Conservation (phyloP, 1,140 invertebrate genomes). For the Limonius californicus region DNA sequence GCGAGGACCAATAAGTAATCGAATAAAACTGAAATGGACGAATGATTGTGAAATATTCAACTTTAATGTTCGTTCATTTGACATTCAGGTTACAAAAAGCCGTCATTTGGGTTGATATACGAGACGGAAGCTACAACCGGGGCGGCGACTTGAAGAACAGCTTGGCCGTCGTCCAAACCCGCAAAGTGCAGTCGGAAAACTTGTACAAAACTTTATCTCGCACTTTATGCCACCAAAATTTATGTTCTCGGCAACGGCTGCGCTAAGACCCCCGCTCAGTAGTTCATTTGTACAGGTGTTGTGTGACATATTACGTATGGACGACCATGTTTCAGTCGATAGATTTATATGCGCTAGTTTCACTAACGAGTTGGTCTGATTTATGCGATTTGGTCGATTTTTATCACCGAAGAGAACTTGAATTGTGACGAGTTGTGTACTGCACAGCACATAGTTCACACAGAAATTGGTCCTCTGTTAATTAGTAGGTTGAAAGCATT, state of each 20-base stretch:
- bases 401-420: too few species aligned
- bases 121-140: neutral
- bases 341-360: too few species aligned
- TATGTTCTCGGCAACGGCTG: conserved; percentile 1
- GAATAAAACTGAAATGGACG: too few species aligned
- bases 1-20: too few species aligned
- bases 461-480: too few species aligned
- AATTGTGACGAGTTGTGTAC: too few species aligned
- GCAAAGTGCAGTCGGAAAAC: neutral
- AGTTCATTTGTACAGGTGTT: neutral
- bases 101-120: neutral
- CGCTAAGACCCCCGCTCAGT: neutral
- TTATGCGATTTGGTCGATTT: too few species aligned
- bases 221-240: neutral
- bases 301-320: neutral
- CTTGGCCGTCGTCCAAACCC: neutral
- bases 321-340: too few species aligned
- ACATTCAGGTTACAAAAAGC: neutral
- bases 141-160: neutral
- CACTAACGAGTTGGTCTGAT: too few species aligned
- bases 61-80: neutral
- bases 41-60: neutral
- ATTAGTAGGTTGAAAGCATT: too few species aligned
- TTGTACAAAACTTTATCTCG: conserved; percentile 1
- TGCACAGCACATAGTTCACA: too few species aligned